These are phyloP conservation scores for Catharus ustulatus DNA, from an alignment of 2,797 vertebrate species.

Conservation along the genomic window DNA sequence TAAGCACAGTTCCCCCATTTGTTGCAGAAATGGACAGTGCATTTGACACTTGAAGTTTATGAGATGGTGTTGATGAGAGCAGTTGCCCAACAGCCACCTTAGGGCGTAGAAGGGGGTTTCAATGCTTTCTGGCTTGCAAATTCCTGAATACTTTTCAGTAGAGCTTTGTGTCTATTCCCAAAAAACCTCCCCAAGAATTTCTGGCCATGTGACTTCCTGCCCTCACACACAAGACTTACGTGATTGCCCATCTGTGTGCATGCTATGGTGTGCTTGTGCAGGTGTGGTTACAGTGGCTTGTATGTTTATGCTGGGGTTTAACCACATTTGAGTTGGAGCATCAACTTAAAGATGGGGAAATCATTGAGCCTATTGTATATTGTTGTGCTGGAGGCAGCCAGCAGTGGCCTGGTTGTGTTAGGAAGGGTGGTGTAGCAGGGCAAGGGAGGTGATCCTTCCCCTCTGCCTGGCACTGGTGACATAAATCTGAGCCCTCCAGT, in stretches of 20 bases:
- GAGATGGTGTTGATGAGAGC: not conserved
- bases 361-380: not conserved
- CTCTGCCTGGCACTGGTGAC: not conserved
- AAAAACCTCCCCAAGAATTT: not conserved
- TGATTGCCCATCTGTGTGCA: not conserved
- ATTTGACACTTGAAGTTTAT: not conserved
- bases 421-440: not conserved
- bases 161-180: not conserved
- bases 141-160: not conserved
- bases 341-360: not conserved
- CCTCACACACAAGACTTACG: not conserved
- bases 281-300: not conserved
- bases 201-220: not conserved
- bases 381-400: not conserved
- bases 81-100: not conserved
- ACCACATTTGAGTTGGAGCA: not conserved
- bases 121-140: not conserved
- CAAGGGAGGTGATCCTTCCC: not conserved
- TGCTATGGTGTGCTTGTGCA: not conserved
- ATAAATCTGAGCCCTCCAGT: not conserved
- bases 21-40: fast-evolving
- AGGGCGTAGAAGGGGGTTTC: not conserved
- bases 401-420: not conserved
- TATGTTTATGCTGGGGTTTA: not conserved
- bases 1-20: not conserved